Percentiles rank a stretch among this genome's conserved stretches.
Evolutionary conservation across 1,140 invertebrate genomes (phyloP).

Genomic region (Caerostris darwini): DNA sequence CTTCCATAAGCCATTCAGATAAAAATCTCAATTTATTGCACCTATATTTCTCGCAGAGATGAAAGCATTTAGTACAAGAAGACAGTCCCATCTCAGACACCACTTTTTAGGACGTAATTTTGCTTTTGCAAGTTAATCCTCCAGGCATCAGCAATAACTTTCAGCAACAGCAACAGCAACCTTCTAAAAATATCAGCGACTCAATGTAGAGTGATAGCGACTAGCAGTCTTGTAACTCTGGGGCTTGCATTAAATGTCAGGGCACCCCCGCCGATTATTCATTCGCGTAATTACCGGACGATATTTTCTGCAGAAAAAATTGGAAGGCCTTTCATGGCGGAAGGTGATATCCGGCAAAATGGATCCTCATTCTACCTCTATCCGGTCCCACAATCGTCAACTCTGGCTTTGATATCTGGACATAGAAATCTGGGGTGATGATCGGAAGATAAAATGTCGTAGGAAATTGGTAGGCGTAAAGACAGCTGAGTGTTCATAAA

Average conservation of each 20-base stretch:
- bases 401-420: background rate
- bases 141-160: background rate
- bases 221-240: background rate
- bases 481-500: background rate
- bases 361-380: background rate
- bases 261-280: background rate
- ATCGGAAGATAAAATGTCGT: background rate
- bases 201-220: background rate
- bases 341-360: background rate
- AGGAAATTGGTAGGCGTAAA: slow-evolving; percentile 4
- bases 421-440: background rate
- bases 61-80: background rate
- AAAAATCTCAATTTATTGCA: background rate
- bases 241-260: background rate
- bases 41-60: background rate
- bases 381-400: background rate
- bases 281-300: slow-evolving; percentile 5
- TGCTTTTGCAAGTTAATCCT: background rate
- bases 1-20: background rate
- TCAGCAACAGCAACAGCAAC: background rate
- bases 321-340: background rate
- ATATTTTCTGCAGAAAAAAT: background rate
- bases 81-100: background rate
- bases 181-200: slow-evolving; percentile 1
- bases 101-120: slow-evolving; percentile 4